phyloP scores from a whole-genome alignment of 2,113 vertebrate genomes.

The Xiphophorus couchianus region DNA sequence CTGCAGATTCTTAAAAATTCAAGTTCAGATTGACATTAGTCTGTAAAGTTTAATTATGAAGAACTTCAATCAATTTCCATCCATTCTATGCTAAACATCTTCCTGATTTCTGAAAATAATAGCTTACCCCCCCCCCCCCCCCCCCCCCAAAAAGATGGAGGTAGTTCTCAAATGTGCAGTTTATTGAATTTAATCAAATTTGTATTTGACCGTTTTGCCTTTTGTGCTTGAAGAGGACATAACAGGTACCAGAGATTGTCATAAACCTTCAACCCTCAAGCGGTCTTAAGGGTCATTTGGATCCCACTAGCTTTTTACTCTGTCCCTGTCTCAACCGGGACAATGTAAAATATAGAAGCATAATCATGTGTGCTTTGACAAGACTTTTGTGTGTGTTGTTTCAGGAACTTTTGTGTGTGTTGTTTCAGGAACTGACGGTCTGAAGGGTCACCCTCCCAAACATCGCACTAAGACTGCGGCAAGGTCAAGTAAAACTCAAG shows the following conservation, averaged over 20 bases:
- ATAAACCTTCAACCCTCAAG: too few species aligned
- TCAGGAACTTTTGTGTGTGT: too few species aligned
- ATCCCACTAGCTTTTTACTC: too few species aligned
- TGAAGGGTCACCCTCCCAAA: too few species aligned
- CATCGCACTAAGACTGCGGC: too few species aligned
- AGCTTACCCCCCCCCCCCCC: slow-evolving; percentile 2
- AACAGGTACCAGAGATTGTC: background rate
- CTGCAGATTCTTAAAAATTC: slow-evolving; percentile 9
- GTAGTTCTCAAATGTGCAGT: slow-evolving; percentile 13
- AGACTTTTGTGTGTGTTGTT: too few species aligned
- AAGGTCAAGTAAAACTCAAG: background rate
- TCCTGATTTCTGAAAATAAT: slow-evolving; percentile 35
- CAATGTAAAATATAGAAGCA: too few species aligned
- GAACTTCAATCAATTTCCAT: slow-evolving; percentile 16
- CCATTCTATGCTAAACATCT: slow-evolving; percentile 32
- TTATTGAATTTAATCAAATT: slow-evolving; percentile 40
- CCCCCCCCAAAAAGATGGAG: too few species aligned
- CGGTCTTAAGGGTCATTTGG: too few species aligned
- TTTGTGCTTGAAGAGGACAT: slow-evolving; percentile 42
- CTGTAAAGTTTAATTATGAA: background rate
- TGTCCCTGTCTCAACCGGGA: too few species aligned
- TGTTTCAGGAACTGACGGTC: too few species aligned
- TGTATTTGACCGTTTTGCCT: slow-evolving; percentile 28
- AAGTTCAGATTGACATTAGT: background rate
- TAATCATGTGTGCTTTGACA: too few species aligned